Conservation (phyloP, 2,888 invertebrate genomes). For the Cyrtodaria siliqua region DNA sequence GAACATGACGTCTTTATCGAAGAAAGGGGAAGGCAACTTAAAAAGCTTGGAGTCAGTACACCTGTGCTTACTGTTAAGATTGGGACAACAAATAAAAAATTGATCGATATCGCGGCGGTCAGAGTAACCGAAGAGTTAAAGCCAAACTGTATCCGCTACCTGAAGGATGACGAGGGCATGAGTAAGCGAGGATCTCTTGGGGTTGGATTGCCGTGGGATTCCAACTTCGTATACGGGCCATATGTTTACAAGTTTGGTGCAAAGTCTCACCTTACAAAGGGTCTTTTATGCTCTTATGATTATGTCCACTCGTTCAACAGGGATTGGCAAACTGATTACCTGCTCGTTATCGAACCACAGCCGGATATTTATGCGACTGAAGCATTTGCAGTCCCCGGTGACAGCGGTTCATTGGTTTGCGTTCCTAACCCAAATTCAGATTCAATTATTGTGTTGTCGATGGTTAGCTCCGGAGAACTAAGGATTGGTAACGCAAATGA, state of each 20-base stretch:
- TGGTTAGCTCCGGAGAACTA: slow-evolving; percentile 28
- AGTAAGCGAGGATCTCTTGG: background rate
- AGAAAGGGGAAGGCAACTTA: background rate
- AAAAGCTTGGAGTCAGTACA: slow-evolving; percentile 15
- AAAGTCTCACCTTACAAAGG: slow-evolving; percentile 18
- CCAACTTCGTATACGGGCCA: background rate
- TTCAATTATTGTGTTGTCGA: slow-evolving; percentile 14
- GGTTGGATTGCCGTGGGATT: background rate
- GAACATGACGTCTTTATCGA: slow-evolving; percentile 24
- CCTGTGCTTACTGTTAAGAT: slow-evolving; percentile 6
- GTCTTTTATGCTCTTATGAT: slow-evolving; percentile 32
- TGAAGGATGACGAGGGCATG: slow-evolving; percentile 32
- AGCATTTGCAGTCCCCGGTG: slow-evolving; percentile 24
- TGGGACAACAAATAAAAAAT: background rate
- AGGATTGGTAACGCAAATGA: background rate
- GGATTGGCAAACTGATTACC: background rate
- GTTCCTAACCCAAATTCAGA: slow-evolving; percentile 9
- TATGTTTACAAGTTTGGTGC: slow-evolving; percentile 39
- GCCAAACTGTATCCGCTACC: slow-evolving; percentile 9
- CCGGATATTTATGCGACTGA: slow-evolving; percentile 2
- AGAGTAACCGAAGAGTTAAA: slow-evolving; percentile 2
- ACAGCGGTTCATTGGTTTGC: slow-evolving; percentile 35
- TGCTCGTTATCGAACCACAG: slow-evolving; percentile 27
- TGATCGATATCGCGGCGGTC: slow-evolving; percentile 42
- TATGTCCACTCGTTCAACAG: background rate